Conservation (phyloP, 2,797 vertebrate genomes). For the Pseudotriccus pelzelni region DNA sequence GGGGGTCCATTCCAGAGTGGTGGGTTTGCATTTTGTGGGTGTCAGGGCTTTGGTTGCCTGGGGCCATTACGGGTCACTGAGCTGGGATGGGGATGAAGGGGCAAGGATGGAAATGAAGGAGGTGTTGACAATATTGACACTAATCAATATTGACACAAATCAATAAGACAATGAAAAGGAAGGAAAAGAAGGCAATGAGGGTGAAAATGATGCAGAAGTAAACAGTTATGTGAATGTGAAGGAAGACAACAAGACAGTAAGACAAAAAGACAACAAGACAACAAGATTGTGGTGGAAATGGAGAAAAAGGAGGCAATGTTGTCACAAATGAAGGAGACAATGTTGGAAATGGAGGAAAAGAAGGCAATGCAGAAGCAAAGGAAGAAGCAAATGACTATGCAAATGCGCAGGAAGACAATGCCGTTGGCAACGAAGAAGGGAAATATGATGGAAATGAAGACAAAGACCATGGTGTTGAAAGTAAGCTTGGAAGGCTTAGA, state of each 20-base stretch:
- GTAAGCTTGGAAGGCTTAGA: not conserved
- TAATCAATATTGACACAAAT: not conserved
- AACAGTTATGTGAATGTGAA: not conserved
- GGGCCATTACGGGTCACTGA: not conserved
- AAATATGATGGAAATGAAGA: not conserved
- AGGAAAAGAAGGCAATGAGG: not conserved
- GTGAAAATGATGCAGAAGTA: not conserved
- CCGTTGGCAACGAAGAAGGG: not conserved
- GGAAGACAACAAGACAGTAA: too few relatives aligned
- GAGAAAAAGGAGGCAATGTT: not conserved
- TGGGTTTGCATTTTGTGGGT: not conserved
- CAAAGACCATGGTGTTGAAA: rapidly evolving
- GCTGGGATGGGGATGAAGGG: not conserved
- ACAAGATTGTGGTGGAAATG: not conserved
- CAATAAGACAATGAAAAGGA: not conserved
- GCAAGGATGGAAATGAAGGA: not conserved
- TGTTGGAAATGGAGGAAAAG: not conserved
- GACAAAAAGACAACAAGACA: too few relatives aligned
- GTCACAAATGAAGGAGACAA: not conserved
- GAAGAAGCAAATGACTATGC: not conserved
- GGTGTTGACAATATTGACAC: too few relatives aligned
- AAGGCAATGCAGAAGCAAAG: not conserved
- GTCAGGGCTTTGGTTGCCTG: not conserved
- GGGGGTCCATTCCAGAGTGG: rapidly evolving
- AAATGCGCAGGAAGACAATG: not conserved